Percentiles rank a stretch among this genome's conserved stretches.
These are phyloP conservation scores for Philhelius pedissequus DNA, from an alignment of 2,888 invertebrate species.

Conservation along the genomic window DNA sequence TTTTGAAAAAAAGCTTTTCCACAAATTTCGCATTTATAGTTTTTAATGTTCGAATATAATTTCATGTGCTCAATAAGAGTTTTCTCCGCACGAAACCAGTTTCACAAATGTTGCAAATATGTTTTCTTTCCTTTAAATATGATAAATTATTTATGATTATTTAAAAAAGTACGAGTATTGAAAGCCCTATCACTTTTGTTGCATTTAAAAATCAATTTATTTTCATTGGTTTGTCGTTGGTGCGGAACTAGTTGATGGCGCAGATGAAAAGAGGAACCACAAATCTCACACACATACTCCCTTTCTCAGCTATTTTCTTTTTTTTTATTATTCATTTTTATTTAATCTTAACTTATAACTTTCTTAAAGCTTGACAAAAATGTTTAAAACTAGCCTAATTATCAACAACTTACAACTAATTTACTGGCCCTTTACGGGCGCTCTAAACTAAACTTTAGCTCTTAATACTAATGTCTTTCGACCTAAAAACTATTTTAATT, in stretches of 20 bases:
- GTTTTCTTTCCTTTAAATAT: constrained; percentile 71
- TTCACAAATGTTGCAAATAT: constrained; percentile 71
- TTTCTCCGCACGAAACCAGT: constrained; percentile 73
- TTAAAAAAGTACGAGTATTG: constrained; percentile 73
- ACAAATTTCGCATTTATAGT: constrained; percentile 72
- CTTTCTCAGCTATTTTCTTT: constrained; percentile 22
- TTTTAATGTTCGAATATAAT: constrained; percentile 71
- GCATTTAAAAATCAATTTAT: constrained; percentile 73
- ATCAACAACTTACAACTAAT: too few species aligned
- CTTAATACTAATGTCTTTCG: too few species aligned
- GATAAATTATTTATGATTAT: constrained; percentile 73
- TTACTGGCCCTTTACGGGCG: too few species aligned
- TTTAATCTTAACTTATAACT: too few species aligned
- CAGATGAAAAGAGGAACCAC: constrained; percentile 34
- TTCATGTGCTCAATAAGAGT: constrained; percentile 74
- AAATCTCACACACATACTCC: constrained; percentile 43
- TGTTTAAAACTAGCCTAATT: too few species aligned
- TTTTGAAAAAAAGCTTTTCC: constrained; percentile 72
- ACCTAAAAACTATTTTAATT: too few species aligned
- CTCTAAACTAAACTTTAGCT: too few species aligned
- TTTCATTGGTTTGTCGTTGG: constrained; percentile 71
- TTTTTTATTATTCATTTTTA: too few species aligned
- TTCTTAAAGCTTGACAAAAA: too few species aligned
- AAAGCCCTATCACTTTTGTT: constrained; percentile 72
- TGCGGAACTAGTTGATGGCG: constrained; percentile 43